These are phyloP conservation scores for Patiria miniata DNA, from an alignment of 35 echinoderm and acorn worm genomes.

Conservation along the genomic window DNA sequence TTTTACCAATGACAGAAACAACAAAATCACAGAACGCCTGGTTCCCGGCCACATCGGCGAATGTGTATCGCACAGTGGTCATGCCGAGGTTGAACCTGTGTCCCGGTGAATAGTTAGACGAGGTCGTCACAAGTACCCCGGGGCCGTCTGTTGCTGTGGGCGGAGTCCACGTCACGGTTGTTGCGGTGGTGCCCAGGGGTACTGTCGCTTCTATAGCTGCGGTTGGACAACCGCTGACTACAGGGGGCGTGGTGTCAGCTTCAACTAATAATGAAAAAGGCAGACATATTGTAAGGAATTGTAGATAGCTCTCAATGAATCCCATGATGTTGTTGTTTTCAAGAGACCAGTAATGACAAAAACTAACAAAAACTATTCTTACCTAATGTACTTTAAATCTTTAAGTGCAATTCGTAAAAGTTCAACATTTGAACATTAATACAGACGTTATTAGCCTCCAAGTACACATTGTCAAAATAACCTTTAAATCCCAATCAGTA, in stretches of 20 bases:
- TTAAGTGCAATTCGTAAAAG: too few species aligned
- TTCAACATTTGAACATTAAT: too few species aligned
- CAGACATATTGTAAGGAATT: too few species aligned
- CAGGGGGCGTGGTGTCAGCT: background rate
- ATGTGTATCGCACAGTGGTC: background rate
- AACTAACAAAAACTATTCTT: too few species aligned
- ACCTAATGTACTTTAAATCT: too few species aligned
- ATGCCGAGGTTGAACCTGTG: constrained; percentile 37
- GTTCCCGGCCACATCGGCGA: constrained; percentile 5
- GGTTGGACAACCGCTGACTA: constrained; percentile 21
- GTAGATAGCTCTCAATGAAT: too few species aligned
- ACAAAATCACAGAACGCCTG: constrained; percentile 25
- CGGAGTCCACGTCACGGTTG: background rate
- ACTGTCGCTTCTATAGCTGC: background rate
- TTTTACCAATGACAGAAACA: background rate
- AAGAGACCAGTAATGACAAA: too few species aligned
- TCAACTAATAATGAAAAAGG: too few species aligned
- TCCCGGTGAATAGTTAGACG: constrained; percentile 3
- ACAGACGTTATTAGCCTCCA: too few species aligned
- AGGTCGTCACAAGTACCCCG: constrained; percentile 6
- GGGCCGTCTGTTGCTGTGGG: constrained; percentile 55
- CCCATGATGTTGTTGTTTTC: too few species aligned
- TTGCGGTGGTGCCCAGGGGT: background rate
- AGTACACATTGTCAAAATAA: too few species aligned
- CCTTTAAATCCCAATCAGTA: too few species aligned